A percentile compares a stretch with the other conserved stretches of the same genome.
These are phyloP conservation scores for Atrina japonica DNA, from an alignment of 2,888 invertebrate genomes.

Conservation along the genomic window DNA sequence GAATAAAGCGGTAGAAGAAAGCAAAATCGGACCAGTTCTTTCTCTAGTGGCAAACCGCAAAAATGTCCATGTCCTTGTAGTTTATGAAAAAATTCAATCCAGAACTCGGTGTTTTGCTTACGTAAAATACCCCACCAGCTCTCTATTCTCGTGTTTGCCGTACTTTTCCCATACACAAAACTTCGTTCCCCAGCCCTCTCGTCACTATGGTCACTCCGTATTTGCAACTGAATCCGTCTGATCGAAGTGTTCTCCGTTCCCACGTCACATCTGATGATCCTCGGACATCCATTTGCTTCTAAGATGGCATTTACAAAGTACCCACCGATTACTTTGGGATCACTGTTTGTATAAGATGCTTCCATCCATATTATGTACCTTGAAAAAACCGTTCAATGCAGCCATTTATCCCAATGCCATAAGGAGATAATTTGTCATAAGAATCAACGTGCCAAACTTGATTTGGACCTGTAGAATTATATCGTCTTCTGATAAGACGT, in stretches of 20 bases:
- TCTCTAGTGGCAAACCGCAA: no score
- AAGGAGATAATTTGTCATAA: slow-evolving; percentile 48
- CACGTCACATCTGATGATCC: slow-evolving; percentile 37
- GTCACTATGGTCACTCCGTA: slow-evolving; percentile 22
- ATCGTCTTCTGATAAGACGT: slow-evolving; percentile 41
- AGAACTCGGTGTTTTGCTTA: no score
- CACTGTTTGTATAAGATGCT: slow-evolving; percentile 41
- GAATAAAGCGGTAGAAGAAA: no score
- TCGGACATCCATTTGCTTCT: slow-evolving; percentile 47
- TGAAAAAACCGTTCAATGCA: no score
- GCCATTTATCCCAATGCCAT: slow-evolving; percentile 43
- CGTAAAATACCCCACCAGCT: slow-evolving; percentile 20
- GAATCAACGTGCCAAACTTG: slow-evolving; percentile 50
- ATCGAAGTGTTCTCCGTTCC: slow-evolving; percentile 53
- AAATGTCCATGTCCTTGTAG: no score
- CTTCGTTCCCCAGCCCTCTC: slow-evolving; percentile 17
- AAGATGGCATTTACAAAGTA: no score
- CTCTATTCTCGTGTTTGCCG: no score
- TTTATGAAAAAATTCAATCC: no score
- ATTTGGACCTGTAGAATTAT: slow-evolving; percentile 42
- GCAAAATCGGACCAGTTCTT: no score
- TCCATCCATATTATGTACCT: slow-evolving; percentile 49
- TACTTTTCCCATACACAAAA: slow-evolving; percentile 37
- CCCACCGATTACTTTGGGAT: no score
- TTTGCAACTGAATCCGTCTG: slow-evolving; percentile 30